A percentile compares a stretch with the other conserved stretches of the same genome.
Evolutionary conservation across 2,888 invertebrate genomes (phyloP).

Genomic region (Platycheirus albimanus): DNA sequence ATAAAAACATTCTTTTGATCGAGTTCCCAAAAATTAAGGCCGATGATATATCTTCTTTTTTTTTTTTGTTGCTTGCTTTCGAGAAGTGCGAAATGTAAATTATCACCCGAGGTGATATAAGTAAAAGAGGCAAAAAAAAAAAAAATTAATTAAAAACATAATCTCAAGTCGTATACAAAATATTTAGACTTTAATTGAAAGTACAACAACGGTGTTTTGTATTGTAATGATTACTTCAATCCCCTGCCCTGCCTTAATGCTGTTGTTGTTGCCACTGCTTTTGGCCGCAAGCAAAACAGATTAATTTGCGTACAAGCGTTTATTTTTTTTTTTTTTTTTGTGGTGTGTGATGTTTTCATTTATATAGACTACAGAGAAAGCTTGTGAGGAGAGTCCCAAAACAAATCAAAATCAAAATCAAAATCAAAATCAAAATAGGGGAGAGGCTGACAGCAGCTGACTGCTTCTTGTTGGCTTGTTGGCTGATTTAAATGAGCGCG

Average conservation of each 20-base stretch:
- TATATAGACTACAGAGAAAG: no score
- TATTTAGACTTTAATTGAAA: conserved; percentile 65
- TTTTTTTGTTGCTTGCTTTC: no score
- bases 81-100: conserved; percentile 63
- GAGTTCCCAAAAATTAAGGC: conserved; percentile 12
- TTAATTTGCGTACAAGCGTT: conserved; percentile 67
- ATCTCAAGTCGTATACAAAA: conserved; percentile 14
- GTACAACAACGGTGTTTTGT: conserved; percentile 58
- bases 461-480: not conserved
- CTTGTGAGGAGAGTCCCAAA: conserved; percentile 6
- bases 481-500: not conserved
- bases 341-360: conserved; percentile 64
- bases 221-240: conserved; percentile 8
- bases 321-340: no score
- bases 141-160: conserved; percentile 28
- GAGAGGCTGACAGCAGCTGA: conserved; percentile 31
- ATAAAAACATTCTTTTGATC: not conserved
- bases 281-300: conserved; percentile 57
- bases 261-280: not conserved
- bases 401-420: conserved; percentile 25
- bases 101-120: conserved; percentile 59
- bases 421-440: conserved; percentile 31
- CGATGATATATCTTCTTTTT: conserved; percentile 10
- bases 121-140: conserved; percentile 22
- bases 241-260: conserved; percentile 23